phyloP scores from a whole-genome alignment of 2,113 vertebrate genomes.

The Tretioscincus oriximinensis region DNA sequence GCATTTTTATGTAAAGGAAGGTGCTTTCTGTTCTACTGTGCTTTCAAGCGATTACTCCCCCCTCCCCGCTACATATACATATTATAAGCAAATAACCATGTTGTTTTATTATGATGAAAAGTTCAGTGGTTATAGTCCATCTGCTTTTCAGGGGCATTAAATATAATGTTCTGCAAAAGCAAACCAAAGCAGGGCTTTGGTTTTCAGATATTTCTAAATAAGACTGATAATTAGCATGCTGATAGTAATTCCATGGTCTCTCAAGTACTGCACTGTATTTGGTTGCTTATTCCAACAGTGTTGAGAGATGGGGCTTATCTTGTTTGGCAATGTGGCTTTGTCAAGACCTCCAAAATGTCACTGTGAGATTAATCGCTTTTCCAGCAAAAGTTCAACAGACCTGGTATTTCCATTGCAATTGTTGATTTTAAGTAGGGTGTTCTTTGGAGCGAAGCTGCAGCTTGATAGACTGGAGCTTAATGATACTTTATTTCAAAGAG shows the following conservation, averaged over 20 bases:
- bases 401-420: conserved; percentile 27
- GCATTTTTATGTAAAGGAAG: background rate
- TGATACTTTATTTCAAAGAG: conserved; percentile 49
- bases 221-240: conserved; percentile 47
- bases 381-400: conserved; percentile 48
- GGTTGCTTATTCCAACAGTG: conserved; percentile 45
- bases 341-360: conserved; percentile 52
- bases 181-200: conserved; percentile 30
- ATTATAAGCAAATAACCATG: background rate
- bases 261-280: conserved; percentile 43
- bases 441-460: conserved; percentile 32
- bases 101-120: background rate
- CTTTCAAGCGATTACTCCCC: too few species aligned
- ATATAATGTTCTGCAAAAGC: background rate
- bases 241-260: conserved; percentile 49
- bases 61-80: too few species aligned
- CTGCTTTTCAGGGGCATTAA: conserved; percentile 5
- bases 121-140: conserved; percentile 1
- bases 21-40: too few species aligned
- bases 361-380: conserved; percentile 43
- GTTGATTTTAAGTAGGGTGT: conserved; percentile 30
- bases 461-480: conserved; percentile 37
- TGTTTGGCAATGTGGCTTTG: conserved; percentile 52
- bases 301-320: conserved; percentile 54
- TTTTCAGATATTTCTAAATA: conserved; percentile 56